These are phyloP conservation scores for Ormyrus thymus DNA, from an alignment of 2,888 invertebrate genomes.

Conservation along the genomic window DNA sequence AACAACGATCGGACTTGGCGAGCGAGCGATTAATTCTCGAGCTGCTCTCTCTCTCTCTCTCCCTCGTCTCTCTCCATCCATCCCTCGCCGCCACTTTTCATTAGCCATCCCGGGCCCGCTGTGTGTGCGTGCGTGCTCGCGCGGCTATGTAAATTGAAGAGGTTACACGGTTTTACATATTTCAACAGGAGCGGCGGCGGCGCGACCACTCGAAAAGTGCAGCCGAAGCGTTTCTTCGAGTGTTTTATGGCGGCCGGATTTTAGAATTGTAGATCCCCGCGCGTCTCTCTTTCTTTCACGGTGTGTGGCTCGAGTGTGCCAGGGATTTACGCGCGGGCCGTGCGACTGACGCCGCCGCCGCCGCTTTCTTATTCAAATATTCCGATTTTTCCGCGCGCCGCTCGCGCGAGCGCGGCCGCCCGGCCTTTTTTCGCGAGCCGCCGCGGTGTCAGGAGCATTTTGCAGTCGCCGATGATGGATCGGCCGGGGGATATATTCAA, in stretches of 20 bases:
- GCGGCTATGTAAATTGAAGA: constrained; percentile 73
- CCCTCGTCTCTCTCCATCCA: not conserved
- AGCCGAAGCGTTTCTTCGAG: constrained; percentile 73
- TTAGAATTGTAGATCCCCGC: constrained; percentile 74
- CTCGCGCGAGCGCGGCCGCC: not conserved
- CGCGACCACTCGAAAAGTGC: constrained; percentile 72
- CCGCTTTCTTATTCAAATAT: constrained; percentile 42
- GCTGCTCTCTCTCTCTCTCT: constrained; percentile 20
- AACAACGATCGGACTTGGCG: constrained; percentile 48
- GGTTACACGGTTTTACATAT: constrained; percentile 75
- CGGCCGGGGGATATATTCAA: constrained; percentile 69
- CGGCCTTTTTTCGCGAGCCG: constrained; percentile 4
- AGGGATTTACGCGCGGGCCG: constrained; percentile 51
- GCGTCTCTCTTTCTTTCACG: constrained; percentile 46
- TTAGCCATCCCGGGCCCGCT: constrained; percentile 33
- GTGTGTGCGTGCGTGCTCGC: not conserved
- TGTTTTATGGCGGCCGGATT: constrained; percentile 72
- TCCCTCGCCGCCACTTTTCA: constrained; percentile 57
- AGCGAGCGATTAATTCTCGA: constrained; percentile 60
- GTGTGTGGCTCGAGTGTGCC: not conserved
- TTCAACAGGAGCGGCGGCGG: constrained; percentile 68
- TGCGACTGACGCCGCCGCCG: constrained; percentile 45
- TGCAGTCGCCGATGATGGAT: constrained; percentile 65
- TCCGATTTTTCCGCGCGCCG: constrained; percentile 19
- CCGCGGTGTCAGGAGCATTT: constrained; percentile 68